Evolutionary conservation across 2,797 vertebrate genomes (phyloP), one percentile per base, ranked within the genome.

Genomic region (Gallirallus australis): DNA sequence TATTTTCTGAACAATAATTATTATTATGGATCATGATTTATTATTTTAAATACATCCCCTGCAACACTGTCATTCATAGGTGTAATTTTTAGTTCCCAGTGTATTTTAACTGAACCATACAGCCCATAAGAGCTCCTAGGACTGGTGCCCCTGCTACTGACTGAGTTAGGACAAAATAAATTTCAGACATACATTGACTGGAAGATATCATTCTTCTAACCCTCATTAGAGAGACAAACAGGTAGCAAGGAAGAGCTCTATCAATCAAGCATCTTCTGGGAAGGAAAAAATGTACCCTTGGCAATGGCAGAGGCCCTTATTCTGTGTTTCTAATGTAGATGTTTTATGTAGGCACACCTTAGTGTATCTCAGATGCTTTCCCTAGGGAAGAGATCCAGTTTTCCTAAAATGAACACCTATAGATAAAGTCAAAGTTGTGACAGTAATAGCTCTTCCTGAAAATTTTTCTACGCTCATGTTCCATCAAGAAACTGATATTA

Each of bases 281-380:
- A 68, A 24, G 12, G 33, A 37, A 47, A 69, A 56, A 35, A 18
- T 1, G 0, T 39, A 30, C 54, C 47, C 13, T 39, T 77, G 21
- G 4, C n/a, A 59, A 45, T 16, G 25, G 11, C 6, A 50, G 25
- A 81, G 17, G 2, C 13, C 6, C 3, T 86, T 59, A 14, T 30
- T 12, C 15, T 33, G 7, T 52, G 12, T 60, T 90, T 87, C 12
- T 84, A 33, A 25, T 14, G 25, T n/a, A 50, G 39, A 27, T 39
- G 21, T 10, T 2, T 56, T 69, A 54, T 7, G 5, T 14, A 59
- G 19, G 23, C 7, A 39, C 13, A 48, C 0, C 0, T 15, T 69
- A 79, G 4, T 42, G 10, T 27, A 39, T 35, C 77, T 73, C 33
- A 86, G 20, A 6, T 50, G 47, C 8, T 80, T 69, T 48, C 53